These are phyloP conservation scores for Cheirogaleus major DNA, from an alignment of 2,797 vertebrate species.

Conservation along the genomic window DNA sequence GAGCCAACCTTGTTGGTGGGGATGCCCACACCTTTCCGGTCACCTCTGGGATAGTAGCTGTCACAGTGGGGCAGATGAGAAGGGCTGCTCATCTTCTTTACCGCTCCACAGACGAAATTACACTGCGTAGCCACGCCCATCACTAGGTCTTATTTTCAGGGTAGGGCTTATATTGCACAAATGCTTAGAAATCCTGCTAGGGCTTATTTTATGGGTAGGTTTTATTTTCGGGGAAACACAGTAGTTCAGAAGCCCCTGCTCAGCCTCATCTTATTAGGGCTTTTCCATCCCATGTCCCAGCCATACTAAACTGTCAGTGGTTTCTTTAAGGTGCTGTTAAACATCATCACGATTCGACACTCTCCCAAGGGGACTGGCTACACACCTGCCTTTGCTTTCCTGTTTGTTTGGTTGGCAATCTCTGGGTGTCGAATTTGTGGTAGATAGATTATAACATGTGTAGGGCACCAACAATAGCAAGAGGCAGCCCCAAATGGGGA, in stretches of 20 bases:
- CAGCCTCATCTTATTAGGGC: not conserved
- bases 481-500: not conserved
- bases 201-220: too few species aligned
- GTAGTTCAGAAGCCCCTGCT: not conserved
- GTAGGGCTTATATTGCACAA: too few species aligned
- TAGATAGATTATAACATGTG: not conserved
- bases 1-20: too few species aligned
- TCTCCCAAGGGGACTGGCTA: not conserved
- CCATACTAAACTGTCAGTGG: accelerated
- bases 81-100: too few species aligned
- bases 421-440: not conserved
- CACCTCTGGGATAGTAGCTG: too few species aligned
- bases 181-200: too few species aligned
- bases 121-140: too few species aligned
- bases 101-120: too few species aligned
- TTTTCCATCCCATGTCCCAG: not conserved
- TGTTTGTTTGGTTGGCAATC: not conserved
- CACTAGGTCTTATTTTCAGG: too few species aligned
- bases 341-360: not conserved
- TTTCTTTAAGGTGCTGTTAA: not conserved
- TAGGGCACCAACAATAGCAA: not conserved
- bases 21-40: too few species aligned
- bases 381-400: not conserved
- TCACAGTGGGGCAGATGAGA: too few species aligned
- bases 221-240: too few species aligned